A percentile compares a stretch with the other conserved stretches of the same genome.
Evolutionary conservation across 2,113 vertebrate species (phyloP).

Genomic region (Xenopus borealis): DNA sequence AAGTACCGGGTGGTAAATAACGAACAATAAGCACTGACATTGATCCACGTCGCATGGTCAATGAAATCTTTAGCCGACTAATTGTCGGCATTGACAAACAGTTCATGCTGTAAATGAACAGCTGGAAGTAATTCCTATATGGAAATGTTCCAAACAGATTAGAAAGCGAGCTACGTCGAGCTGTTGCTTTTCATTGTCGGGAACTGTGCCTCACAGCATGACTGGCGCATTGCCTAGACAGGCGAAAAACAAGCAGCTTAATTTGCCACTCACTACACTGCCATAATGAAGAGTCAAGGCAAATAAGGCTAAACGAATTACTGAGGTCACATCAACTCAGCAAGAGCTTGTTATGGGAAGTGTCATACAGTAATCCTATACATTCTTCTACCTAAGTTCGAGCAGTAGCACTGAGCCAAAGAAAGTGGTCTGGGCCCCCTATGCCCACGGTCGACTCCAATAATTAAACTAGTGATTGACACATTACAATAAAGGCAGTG

Average conservation of each 20-base stretch:
- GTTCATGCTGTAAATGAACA: conserved; percentile 73
- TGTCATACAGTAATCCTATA: conserved; percentile 15
- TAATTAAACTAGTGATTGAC: too few species aligned
- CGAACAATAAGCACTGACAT: conserved; percentile 65
- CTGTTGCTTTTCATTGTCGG: conserved; percentile 41
- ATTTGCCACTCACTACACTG: conserved; percentile 26
- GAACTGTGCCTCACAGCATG: conserved; percentile 38
- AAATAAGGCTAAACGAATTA: conserved; percentile 42
- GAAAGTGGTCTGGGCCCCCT: too few species aligned
- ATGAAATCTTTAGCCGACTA: conserved; percentile 74
- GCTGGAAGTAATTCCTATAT: conserved; percentile 54
- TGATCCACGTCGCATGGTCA: conserved; percentile 69
- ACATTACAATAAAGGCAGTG: too few species aligned
- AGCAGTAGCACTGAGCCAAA: background rate
- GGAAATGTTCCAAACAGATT: conserved; percentile 51
- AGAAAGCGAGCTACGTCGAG: conserved; percentile 31
- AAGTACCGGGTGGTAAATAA: conserved; percentile 81
- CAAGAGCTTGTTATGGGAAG: conserved; percentile 27
- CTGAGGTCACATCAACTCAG: conserved; percentile 31
- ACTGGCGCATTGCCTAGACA: conserved; percentile 43
- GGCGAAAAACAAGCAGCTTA: conserved; percentile 16
- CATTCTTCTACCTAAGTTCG: background rate
- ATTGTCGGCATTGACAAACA: conserved; percentile 75
- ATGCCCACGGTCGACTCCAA: too few species aligned
- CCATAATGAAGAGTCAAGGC: conserved; percentile 29